A percentile compares a stretch with the other conserved stretches of the same genome.
Evolutionary conservation across 2,113 vertebrate genomes (phyloP).

Genomic region (Coptodon rendalli): DNA sequence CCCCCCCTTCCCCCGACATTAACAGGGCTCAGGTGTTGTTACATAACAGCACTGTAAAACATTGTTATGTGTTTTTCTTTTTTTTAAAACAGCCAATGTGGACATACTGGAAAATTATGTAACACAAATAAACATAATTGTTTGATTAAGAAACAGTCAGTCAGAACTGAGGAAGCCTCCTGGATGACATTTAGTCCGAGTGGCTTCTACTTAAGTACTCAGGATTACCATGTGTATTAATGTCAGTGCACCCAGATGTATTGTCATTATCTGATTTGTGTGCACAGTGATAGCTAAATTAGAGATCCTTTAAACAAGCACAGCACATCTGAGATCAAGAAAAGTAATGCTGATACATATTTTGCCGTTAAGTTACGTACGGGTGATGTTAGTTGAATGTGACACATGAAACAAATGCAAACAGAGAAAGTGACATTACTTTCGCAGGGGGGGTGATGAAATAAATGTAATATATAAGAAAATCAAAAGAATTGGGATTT

Average conservation of each 20-base stretch:
- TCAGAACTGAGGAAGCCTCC: neutral
- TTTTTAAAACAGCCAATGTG: neutral
- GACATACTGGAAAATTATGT: neutral
- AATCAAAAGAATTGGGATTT: neutral
- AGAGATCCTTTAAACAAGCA: neutral
- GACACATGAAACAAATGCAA: neutral
- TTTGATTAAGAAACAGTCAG: neutral
- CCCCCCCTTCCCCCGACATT: neutral
- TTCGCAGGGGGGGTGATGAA: neutral
- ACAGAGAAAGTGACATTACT: neutral
- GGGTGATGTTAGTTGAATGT: neutral
- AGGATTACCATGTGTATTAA: neutral
- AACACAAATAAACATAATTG: neutral
- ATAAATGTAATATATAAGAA: neutral
- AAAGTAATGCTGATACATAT: neutral
- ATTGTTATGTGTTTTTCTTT: neutral
- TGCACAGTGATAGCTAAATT: neutral
- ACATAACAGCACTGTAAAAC: neutral
- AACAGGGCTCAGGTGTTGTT: neutral
- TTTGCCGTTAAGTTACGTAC: neutral
- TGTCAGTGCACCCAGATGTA: neutral
- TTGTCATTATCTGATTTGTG: neutral
- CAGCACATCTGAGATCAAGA: neutral
- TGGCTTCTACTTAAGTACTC: neutral
- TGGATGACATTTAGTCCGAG: neutral